Evolutionary conservation across 2,113 vertebrate species (phyloP).

Genomic region (Centropus bengalensis): DNA sequence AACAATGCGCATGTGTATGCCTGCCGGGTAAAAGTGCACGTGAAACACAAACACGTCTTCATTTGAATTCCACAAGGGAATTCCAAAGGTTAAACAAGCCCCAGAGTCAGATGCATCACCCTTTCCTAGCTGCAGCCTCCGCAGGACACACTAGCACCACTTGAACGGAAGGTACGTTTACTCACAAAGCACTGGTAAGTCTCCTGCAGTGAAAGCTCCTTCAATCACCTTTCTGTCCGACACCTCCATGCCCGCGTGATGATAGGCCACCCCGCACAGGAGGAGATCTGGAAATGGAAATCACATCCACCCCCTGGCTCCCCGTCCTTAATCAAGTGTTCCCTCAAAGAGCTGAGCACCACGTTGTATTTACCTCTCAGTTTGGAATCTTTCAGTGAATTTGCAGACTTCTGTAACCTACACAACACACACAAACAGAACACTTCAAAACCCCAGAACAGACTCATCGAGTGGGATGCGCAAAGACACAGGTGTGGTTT

Average conservation of each 20-base stretch:
- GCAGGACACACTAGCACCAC: not conserved
- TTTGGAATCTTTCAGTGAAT: conserved; percentile 88
- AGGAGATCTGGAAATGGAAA: conserved; percentile 83
- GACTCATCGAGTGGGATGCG: not conserved
- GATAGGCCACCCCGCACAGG: conserved; percentile 88
- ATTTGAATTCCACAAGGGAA: not conserved
- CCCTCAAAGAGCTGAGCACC: not conserved
- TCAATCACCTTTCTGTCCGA: conserved; percentile 93
- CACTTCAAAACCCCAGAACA: not conserved
- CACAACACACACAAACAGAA: not conserved
- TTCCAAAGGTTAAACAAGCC: not conserved
- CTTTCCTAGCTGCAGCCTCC: not conserved
- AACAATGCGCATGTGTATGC: not conserved
- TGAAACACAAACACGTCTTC: not conserved
- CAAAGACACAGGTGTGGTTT: not conserved
- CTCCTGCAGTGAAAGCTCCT: conserved; percentile 86
- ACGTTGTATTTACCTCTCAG: conserved; percentile 85
- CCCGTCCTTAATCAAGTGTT: not conserved
- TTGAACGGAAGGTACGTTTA: conserved; percentile 28
- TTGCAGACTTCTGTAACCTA: conserved; percentile 88
- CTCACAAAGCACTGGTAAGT: conserved; percentile 96
- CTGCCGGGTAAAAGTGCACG: not conserved
- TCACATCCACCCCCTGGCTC: not conserved
- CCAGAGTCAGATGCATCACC: not conserved
- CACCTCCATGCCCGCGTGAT: conserved; percentile 93